Conservation (phyloP, 2,888 invertebrate species). For the Heliconius sara region DNA sequence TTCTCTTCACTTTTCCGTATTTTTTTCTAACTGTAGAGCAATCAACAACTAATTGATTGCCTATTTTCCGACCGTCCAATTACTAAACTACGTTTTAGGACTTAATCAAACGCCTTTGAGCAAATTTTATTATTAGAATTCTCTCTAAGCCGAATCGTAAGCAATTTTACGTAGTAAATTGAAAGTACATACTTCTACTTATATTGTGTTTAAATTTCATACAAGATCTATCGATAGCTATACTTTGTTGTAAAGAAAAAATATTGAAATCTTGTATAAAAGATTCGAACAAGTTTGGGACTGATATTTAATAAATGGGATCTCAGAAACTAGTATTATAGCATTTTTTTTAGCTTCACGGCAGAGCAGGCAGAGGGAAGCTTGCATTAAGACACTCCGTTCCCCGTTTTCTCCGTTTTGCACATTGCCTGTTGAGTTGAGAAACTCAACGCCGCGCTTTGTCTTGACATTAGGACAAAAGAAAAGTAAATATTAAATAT, state of each 20-base stretch:
- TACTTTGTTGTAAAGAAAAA: not conserved
- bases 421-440: no score
- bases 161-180: constrained; percentile 12
- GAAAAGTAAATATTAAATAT: no score
- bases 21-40: not conserved
- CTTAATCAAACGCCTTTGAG: constrained; percentile 26
- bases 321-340: no score
- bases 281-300: no score
- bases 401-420: no score
- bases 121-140: constrained; percentile 5
- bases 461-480: no score
- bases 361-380: no score
- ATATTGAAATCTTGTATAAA: no score
- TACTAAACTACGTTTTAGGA: constrained; percentile 18
- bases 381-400: no score
- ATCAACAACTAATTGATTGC: constrained; percentile 29
- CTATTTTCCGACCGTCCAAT: constrained; percentile 25
- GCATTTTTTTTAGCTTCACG: no score
- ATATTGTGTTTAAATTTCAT: not conserved
- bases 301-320: no score
- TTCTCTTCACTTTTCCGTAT: constrained; percentile 1
- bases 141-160: not conserved
- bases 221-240: not conserved
- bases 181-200: constrained; percentile 1
- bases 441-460: no score